These are phyloP conservation scores for Tyto alba DNA, from an alignment of 2,113 vertebrate genomes.

Conservation along the genomic window DNA sequence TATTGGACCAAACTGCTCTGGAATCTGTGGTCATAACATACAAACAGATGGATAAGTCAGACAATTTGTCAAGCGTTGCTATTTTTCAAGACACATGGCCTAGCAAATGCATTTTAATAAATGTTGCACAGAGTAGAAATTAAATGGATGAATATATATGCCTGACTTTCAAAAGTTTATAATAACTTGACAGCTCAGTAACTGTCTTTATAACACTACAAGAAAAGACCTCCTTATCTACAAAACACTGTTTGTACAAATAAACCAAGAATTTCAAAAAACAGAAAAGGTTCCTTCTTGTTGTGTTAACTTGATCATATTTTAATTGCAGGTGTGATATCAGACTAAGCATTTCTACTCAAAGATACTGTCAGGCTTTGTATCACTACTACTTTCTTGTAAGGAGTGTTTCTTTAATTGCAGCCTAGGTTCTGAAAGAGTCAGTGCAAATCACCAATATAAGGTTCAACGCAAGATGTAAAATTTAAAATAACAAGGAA, in stretches of 20 bases:
- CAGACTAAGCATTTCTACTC: background rate
- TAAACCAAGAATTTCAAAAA: background rate
- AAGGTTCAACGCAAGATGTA: background rate
- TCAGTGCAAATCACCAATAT: background rate
- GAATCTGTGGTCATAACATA: conserved; percentile 77
- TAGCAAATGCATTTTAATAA: background rate
- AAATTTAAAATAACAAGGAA: background rate
- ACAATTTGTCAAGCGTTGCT: background rate
- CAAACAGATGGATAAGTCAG: background rate
- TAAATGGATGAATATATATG: background rate
- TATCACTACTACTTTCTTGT: background rate
- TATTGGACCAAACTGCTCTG: conserved; percentile 91
- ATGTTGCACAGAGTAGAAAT: background rate
- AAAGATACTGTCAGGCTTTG: background rate
- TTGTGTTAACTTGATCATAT: background rate
- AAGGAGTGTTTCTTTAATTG: background rate
- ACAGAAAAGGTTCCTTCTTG: background rate
- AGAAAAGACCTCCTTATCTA: background rate
- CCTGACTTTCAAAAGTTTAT: background rate
- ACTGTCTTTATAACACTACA: background rate
- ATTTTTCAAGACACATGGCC: background rate
- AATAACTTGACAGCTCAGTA: background rate
- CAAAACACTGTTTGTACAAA: background rate
- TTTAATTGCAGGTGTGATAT: background rate
- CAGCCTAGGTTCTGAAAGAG: background rate